These are phyloP conservation scores for Polylopha cassiicola DNA, from an alignment of 2,888 invertebrate genomes.

Conservation along the genomic window DNA sequence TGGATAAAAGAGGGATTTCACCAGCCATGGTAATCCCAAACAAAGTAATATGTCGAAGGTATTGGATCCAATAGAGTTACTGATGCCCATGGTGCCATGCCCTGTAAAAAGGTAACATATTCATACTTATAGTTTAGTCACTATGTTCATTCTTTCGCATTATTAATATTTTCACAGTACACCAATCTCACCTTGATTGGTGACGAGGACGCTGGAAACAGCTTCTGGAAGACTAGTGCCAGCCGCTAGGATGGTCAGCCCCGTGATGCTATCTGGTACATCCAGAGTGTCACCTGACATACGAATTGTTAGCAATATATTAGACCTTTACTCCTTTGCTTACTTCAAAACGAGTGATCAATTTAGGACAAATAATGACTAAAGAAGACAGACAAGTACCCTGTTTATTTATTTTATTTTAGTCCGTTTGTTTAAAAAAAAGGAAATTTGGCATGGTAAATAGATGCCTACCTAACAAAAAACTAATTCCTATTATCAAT, in stretches of 20 bases:
- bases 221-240: slow-evolving; percentile 93
- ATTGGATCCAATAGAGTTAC: slow-evolving; percentile 89
- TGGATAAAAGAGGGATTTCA: slow-evolving; percentile 81
- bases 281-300: slow-evolving; percentile 84
- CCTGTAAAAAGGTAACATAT: slow-evolving; percentile 60
- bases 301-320: slow-evolving; percentile 1
- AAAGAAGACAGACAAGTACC: too few relatives aligned
- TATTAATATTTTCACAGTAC: slow-evolving; percentile 6
- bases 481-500: too few relatives aligned
- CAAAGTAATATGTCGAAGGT: slow-evolving; percentile 88
- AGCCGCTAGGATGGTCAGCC: slow-evolving; percentile 88
- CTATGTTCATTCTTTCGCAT: slow-evolving; percentile 8
- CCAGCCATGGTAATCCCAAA: slow-evolving; percentile 86
- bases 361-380: too few relatives aligned
- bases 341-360: too few relatives aligned
- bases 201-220: slow-evolving; percentile 89
- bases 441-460: too few relatives aligned
- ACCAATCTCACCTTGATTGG: slow-evolving; percentile 80
- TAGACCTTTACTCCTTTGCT: too few relatives aligned
- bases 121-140: slow-evolving; percentile 5
- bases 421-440: too few relatives aligned
- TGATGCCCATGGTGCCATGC: slow-evolving; percentile 86
- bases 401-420: too few relatives aligned
- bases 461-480: too few relatives aligned
- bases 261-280: slow-evolving; percentile 91